Percentiles rank a stretch among this genome's conserved stretches.
Evolutionary conservation across 2,113 vertebrate genomes (phyloP).

Genomic region (Phoenicopterus ruber): DNA sequence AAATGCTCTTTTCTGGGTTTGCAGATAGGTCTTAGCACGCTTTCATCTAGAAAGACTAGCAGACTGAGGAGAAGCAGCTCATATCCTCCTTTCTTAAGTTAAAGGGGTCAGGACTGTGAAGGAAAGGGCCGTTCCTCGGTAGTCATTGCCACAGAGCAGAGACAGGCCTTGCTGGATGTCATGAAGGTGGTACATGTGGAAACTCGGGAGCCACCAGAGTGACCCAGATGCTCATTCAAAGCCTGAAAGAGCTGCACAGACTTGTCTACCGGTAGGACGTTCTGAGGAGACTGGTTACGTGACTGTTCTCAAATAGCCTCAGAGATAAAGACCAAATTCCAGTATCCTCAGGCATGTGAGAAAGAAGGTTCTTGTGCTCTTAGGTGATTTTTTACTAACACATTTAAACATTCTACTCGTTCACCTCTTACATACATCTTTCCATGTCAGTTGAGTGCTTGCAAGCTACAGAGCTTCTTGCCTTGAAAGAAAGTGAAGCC

Average conservation of each 20-base stretch:
- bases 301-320: not conserved
- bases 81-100: not conserved
- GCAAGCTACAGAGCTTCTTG: not conserved
- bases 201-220: not conserved
- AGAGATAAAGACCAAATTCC: not conserved
- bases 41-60: not conserved
- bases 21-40: not conserved
- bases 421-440: not conserved
- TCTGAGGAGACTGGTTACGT: not conserved
- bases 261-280: not conserved
- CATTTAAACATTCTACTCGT: not conserved
- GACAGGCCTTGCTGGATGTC: not conserved
- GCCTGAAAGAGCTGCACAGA: not conserved
- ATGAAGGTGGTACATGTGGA: not conserved
- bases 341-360: not conserved
- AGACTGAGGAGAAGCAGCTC: not conserved
- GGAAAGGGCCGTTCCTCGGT: not conserved
- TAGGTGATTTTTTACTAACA: not conserved
- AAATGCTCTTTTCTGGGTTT: not conserved
- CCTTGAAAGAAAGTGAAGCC: not conserved
- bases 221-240: not conserved
- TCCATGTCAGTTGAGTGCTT: not conserved
- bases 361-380: conserved; percentile 1
- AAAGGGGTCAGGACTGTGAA: not conserved
- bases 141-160: rapidly evolving